These are phyloP conservation scores for Diploptera punctata DNA, from an alignment of 2,888 invertebrate genomes.

Conservation along the genomic window DNA sequence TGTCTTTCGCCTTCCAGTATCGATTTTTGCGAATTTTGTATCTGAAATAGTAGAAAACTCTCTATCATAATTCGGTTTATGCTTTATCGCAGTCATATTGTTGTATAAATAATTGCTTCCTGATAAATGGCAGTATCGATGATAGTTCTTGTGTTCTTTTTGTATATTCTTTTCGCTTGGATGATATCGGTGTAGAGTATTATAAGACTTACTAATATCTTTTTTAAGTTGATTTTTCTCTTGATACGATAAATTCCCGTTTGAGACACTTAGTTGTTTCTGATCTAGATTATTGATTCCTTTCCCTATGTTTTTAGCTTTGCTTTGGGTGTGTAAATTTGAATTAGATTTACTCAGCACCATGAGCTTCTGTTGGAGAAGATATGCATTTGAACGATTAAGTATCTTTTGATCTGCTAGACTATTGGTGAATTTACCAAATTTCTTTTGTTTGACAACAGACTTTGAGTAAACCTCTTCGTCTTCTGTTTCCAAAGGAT, in stretches of 20 bases:
- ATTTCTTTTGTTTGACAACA: background rate
- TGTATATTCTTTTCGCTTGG: background rate
- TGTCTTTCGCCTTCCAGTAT: background rate
- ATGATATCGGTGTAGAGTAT: background rate
- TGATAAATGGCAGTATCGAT: conserved; percentile 21
- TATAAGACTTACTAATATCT: conserved; percentile 19
- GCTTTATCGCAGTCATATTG: conserved; percentile 17
- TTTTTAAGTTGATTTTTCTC: conserved; percentile 9
- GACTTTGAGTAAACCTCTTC: background rate
- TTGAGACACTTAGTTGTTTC: background rate
- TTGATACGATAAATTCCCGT: conserved; percentile 8
- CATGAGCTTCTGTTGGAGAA: conserved; percentile 27
- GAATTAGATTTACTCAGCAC: conserved; percentile 6
- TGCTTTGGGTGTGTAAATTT: background rate
- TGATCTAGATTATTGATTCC: conserved; percentile 12
- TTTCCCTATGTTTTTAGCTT: background rate
- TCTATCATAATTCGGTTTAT: background rate
- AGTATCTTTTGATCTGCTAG: background rate
- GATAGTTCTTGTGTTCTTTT: conserved; percentile 22
- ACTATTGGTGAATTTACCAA: background rate
- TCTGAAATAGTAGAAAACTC: background rate
- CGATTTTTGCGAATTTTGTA: background rate
- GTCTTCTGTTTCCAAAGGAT: background rate
- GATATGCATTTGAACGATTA: conserved; percentile 20
- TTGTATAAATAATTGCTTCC: conserved; percentile 6